Conservation (phyloP, 2,797 vertebrate genomes). For the Tangara arthus region DNA sequence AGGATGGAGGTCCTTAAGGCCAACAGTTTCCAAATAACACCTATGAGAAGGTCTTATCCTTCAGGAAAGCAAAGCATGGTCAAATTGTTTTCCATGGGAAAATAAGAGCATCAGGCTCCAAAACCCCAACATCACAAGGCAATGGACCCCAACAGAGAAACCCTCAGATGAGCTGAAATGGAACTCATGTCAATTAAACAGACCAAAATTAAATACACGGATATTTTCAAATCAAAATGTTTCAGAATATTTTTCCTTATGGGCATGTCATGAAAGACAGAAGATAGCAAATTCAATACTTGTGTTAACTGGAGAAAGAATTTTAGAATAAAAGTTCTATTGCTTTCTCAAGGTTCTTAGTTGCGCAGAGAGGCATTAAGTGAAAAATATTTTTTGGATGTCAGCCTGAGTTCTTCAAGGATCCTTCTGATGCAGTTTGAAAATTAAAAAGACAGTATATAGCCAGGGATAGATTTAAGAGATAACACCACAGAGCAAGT, state of each 20-base stretch:
- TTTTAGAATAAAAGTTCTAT: not conserved
- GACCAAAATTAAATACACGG: not conserved
- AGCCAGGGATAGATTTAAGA: not conserved
- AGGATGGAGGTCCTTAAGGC: not conserved
- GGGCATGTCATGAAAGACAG: not conserved
- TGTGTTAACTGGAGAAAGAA: not conserved
- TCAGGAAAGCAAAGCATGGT: not conserved
- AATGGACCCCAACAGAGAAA: not conserved
- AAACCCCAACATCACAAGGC: not conserved
- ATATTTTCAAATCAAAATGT: not conserved
- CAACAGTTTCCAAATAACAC: not conserved
- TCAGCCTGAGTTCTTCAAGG: not conserved
- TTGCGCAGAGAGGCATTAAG: not conserved
- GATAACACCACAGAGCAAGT: not conserved
- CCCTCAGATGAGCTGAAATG: not conserved
- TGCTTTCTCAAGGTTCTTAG: not conserved
- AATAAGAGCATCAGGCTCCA: not conserved
- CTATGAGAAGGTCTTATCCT: not conserved
- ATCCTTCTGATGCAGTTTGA: not conserved
- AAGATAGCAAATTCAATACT: not conserved
- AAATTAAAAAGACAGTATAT: not conserved
- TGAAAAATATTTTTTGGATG: not conserved
- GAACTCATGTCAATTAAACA: not conserved
- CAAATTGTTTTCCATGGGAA: not conserved
- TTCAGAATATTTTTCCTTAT: not conserved